A percentile compares a stretch with the other conserved stretches of the same genome.
These are phyloP conservation scores for Ennomos quercinarius DNA, from an alignment of 2,888 invertebrate species.

Conservation along the genomic window DNA sequence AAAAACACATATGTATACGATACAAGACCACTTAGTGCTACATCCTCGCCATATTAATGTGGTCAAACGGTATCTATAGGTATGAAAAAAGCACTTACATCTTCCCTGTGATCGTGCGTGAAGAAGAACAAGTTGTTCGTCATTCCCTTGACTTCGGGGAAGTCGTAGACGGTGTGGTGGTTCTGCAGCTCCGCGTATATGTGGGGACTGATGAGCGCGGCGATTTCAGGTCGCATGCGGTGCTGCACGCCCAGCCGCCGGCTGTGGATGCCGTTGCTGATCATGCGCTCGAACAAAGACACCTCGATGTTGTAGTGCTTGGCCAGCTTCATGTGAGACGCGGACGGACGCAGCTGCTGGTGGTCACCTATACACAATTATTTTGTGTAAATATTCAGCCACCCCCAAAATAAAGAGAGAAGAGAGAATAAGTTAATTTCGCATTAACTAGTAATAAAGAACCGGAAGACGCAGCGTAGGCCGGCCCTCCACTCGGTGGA, in stretches of 20 bases:
- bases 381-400: too few species aligned
- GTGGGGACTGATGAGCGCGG: conserved; percentile 85
- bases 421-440: too few species aligned
- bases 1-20: too few species aligned
- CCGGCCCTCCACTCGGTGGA: too few species aligned
- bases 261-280: conserved; percentile 87
- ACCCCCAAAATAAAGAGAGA: too few species aligned
- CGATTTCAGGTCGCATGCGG: conserved; percentile 89
- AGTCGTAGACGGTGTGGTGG: conserved; percentile 85
- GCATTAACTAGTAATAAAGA: too few species aligned
- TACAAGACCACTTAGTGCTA: too few species aligned
- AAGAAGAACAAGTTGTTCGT: conserved; percentile 89
- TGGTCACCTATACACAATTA: conserved; percentile 87
- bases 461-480: too few species aligned
- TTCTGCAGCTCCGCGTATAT: conserved; percentile 89
- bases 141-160: conserved; percentile 86
- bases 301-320: conserved; percentile 88
- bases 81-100: conserved; percentile 64
- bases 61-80: too few species aligned
- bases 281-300: conserved; percentile 93
- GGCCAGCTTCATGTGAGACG: conserved; percentile 88
- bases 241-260: conserved; percentile 89
- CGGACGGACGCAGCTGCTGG: conserved; percentile 91
- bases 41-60: too few species aligned
- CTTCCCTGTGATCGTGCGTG: conserved; percentile 86